Percentiles rank a stretch among this genome's conserved stretches.
Evolutionary conservation across 2,113 vertebrate species (phyloP).

Genomic region (Thomomys bottae): DNA sequence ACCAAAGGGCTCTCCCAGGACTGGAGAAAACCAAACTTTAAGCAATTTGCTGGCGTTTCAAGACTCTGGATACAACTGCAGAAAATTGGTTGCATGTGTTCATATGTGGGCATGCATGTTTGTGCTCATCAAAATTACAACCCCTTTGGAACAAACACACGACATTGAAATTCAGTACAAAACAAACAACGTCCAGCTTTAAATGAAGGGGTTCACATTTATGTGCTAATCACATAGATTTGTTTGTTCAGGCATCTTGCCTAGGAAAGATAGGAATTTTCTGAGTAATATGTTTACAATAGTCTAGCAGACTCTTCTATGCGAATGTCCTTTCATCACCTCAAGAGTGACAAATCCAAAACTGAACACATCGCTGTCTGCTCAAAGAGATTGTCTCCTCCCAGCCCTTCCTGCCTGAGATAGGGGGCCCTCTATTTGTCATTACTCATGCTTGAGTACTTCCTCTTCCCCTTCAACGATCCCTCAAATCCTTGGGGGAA

Average conservation of each 20-base stretch:
- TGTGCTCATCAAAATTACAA: not conserved
- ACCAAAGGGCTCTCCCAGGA: not conserved
- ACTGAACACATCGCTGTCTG: conserved; percentile 8
- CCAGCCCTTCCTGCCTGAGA: conserved; percentile 43
- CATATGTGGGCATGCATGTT: too few relatives aligned
- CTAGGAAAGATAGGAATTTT: conserved; percentile 55
- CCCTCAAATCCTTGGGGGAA: not conserved
- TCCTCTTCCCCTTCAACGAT: not conserved
- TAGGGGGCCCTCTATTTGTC: not conserved
- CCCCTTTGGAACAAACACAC: not conserved
- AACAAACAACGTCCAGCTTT: not conserved
- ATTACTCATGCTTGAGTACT: not conserved
- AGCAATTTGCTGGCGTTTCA: not conserved
- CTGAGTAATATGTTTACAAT: conserved; percentile 40
- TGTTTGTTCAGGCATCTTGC: conserved; percentile 43
- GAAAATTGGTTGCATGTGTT: not conserved
- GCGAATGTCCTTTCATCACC: conserved; percentile 41
- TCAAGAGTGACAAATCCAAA: conserved; percentile 53
- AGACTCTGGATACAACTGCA: not conserved
- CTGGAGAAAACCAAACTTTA: not conserved
- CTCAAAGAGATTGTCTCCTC: conserved; percentile 31
- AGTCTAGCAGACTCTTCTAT: conserved; percentile 1
- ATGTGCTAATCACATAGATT: conserved; percentile 43
- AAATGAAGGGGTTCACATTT: not conserved
- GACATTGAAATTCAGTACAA: not conserved